These are phyloP conservation scores for Enteromius argenteus DNA, from an alignment of 2,797 vertebrate genomes.

Conservation along the genomic window DNA sequence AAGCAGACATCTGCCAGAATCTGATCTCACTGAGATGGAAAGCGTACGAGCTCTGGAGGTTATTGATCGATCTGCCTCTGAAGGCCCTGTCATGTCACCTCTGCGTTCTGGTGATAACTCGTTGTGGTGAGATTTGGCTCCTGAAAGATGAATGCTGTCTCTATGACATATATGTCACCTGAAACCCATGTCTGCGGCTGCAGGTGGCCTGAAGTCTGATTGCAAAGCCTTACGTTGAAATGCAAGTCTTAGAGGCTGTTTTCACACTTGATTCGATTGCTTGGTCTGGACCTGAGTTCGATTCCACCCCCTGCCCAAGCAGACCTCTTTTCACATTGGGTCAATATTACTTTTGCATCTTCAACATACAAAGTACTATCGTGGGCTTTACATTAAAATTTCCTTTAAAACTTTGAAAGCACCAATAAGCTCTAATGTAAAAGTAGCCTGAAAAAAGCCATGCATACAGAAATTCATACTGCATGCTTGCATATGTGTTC, in stretches of 20 bases:
- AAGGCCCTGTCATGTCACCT: slow-evolving; percentile 84
- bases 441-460: background rate
- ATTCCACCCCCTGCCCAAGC: background rate
- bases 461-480: background rate
- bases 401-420: background rate
- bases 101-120: slow-evolving; percentile 83
- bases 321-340: background rate
- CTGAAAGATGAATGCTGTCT: slow-evolving; percentile 73
- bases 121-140: slow-evolving; percentile 81
- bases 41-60: slow-evolving; percentile 60
- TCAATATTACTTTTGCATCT: background rate
- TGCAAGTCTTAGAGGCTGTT: slow-evolving; percentile 5
- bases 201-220: slow-evolving; percentile 57
- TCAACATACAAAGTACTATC: background rate
- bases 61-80: slow-evolving; percentile 83
- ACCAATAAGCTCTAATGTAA: background rate
- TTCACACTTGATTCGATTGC: slow-evolving; percentile 4
- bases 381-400: background rate
- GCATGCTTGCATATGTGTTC: background rate
- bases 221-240: slow-evolving; percentile 54
- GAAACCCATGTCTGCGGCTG: slow-evolving; percentile 53
- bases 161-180: slow-evolving; percentile 70
- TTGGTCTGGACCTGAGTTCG: background rate
- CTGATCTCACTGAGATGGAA: background rate
- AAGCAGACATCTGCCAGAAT: slow-evolving; percentile 6